phyloP scores from a whole-genome alignment of 2,797 vertebrate species.

The Streptopelia turtur region DNA sequence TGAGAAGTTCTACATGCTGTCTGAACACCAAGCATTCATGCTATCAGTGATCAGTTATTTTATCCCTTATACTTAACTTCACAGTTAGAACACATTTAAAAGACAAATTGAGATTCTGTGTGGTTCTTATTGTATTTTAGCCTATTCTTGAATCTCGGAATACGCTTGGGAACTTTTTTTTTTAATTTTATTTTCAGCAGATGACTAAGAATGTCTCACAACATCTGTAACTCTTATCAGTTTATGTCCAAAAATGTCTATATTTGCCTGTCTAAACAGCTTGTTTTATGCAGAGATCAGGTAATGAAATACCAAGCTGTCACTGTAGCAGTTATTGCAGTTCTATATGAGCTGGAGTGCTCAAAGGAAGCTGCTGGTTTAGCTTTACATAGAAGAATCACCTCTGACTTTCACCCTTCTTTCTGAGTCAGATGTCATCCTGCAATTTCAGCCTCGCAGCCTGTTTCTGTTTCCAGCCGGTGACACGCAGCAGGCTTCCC shows the following conservation, averaged over 20 bases:
- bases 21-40: not conserved
- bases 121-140: not conserved
- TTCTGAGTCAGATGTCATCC: not conserved
- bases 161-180: not conserved
- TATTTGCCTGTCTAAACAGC: not conserved
- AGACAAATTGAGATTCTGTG: not conserved
- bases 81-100: not conserved
- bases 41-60: not conserved
- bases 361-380: not conserved
- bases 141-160: not conserved
- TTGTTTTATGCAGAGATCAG: not conserved
- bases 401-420: not conserved
- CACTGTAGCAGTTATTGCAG: not conserved
- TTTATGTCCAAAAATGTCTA: not conserved
- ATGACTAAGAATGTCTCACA: not conserved
- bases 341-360: not conserved
- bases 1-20: not conserved
- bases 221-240: not conserved
- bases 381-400: not conserved
- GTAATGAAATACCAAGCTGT: not conserved
- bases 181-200: not conserved
- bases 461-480: conserved; percentile 13
- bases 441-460: not conserved
- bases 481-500: conserved; percentile 36
- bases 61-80: not conserved